Evolutionary conservation across 2,888 invertebrate genomes (phyloP).

Genomic region (Spodoptera littoralis): DNA sequence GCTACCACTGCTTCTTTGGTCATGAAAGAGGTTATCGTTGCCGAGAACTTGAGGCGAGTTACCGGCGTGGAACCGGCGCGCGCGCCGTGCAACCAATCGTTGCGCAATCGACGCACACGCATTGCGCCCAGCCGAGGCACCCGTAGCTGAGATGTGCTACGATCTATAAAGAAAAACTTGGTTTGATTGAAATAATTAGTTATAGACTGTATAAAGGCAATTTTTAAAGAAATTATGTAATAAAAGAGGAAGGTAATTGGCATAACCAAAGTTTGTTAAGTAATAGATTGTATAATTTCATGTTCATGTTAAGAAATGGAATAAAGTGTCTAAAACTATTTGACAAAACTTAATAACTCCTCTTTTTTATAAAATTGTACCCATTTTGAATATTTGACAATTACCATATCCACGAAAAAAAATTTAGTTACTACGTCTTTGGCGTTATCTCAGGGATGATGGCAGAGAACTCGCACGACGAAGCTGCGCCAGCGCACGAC

Average conservation of each 20-base stretch:
- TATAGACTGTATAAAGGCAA: neutral
- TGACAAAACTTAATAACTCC: neutral
- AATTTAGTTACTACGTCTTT: conserved; percentile 50
- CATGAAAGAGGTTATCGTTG: conserved; percentile 79
- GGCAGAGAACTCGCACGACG: conserved; percentile 63
- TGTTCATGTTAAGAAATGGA: too few species aligned
- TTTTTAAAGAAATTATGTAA: too few species aligned
- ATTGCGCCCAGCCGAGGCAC: conserved; percentile 50
- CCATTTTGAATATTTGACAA: conserved; percentile 11
- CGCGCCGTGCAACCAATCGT: conserved; percentile 66
- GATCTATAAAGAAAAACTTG: conserved; percentile 41
- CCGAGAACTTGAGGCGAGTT: conserved; percentile 81
- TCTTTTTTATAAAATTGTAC: neutral
- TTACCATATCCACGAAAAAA: conserved; percentile 32
- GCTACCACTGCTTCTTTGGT: conserved; percentile 37
- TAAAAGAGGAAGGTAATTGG: too few species aligned
- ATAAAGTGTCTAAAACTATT: too few species aligned
- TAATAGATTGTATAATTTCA: neutral
- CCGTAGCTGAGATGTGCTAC: conserved; percentile 28
- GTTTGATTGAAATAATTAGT: conserved; percentile 11
- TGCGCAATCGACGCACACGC: conserved; percentile 78
- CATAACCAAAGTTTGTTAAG: too few species aligned
- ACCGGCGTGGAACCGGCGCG: conserved; percentile 68
- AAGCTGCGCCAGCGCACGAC: conserved; percentile 58
- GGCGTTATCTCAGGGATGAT: conserved; percentile 58